Evolutionary conservation across 2,113 vertebrate species (phyloP).

Genomic region (Esox niger): DNA sequence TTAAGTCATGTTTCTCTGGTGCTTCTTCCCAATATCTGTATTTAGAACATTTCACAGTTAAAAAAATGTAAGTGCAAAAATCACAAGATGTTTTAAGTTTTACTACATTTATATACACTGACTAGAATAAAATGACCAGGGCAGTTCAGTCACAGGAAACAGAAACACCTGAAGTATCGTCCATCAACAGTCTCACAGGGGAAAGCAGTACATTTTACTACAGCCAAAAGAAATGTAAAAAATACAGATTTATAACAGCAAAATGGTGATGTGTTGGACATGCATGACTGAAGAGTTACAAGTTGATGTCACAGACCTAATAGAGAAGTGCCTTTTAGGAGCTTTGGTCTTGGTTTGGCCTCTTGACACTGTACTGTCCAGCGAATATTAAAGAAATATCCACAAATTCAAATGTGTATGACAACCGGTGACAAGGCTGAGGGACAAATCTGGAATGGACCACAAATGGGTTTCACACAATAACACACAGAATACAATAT

Average conservation of each 20-base stretch:
- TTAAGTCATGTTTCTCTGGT: too few species aligned
- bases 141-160: constrained; percentile 24
- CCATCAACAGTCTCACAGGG: constrained; percentile 46
- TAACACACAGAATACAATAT: constrained; percentile 35
- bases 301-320: background rate
- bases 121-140: constrained; percentile 38
- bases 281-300: background rate
- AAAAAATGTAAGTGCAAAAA: background rate
- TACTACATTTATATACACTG: constrained; percentile 62
- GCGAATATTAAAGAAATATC: too few species aligned
- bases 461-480: constrained; percentile 34
- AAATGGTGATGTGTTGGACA: constrained; percentile 23
- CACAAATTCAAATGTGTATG: too few species aligned
- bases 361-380: background rate
- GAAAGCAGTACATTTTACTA: constrained; percentile 46
- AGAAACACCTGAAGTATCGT: constrained; percentile 44
- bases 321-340: background rate
- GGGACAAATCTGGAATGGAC: constrained; percentile 40
- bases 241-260: constrained; percentile 33
- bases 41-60: background rate
- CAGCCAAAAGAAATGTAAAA: constrained; percentile 24
- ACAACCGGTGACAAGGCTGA: background rate
- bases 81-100: background rate
- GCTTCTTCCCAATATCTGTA: background rate
- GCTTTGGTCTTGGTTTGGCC: background rate